A percentile compares a stretch with the other conserved stretches of the same genome.
Evolutionary conservation across 2,113 vertebrate species (phyloP).

Genomic region (Rana temporaria): DNA sequence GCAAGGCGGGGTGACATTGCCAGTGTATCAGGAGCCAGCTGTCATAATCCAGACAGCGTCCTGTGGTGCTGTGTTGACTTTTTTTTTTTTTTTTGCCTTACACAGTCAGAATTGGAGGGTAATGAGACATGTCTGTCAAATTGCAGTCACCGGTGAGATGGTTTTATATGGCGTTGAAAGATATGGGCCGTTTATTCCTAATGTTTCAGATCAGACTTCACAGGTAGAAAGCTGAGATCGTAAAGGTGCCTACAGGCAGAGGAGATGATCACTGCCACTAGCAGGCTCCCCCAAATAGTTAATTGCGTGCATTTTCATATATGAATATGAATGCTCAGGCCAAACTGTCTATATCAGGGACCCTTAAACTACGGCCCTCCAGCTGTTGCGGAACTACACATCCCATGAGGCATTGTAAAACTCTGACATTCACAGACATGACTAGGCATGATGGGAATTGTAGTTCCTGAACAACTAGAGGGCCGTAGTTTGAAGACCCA

Average conservation of each 20-base stretch:
- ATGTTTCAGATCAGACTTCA: slow-evolving; percentile 8
- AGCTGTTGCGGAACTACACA: too few relatives aligned
- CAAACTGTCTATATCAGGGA: too few relatives aligned
- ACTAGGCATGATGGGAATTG: too few relatives aligned
- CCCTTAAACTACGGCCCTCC: too few relatives aligned
- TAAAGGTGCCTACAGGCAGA: neutral
- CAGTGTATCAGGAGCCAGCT: slow-evolving; percentile 48
- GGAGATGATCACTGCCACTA: neutral
- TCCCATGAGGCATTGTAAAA: too few relatives aligned
- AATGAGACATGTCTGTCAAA: slow-evolving; percentile 23
- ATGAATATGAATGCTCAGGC: too few relatives aligned
- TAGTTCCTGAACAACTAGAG: too few relatives aligned
- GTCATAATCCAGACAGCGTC: slow-evolving; percentile 47
- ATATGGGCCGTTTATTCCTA: neutral
- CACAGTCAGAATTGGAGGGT: slow-evolving; percentile 20
- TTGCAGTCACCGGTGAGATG: neutral
- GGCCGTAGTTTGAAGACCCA: too few relatives aligned
- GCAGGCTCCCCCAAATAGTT: too few relatives aligned
- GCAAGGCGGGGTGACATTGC: slow-evolving; percentile 43
- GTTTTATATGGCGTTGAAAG: neutral
- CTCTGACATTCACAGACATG: too few relatives aligned
- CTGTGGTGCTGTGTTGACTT: slow-evolving; percentile 29
- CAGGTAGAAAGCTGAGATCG: neutral
- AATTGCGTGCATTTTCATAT: too few relatives aligned
- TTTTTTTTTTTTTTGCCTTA: slow-evolving; percentile 22